These are phyloP conservation scores for Phyllostomus hastatus DNA, from an alignment of 2,113 vertebrate species.

Conservation along the genomic window DNA sequence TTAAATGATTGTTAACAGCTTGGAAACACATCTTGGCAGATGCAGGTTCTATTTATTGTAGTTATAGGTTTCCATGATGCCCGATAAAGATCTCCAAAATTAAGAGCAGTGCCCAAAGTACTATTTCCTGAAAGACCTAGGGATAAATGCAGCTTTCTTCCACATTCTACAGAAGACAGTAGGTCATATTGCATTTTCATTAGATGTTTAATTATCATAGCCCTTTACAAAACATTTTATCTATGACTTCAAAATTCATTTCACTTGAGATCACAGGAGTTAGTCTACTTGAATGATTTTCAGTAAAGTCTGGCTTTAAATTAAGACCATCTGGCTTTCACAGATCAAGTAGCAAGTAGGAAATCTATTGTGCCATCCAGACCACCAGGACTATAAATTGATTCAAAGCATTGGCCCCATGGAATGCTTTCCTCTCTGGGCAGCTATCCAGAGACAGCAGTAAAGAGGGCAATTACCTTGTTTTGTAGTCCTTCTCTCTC, in stretches of 20 bases:
- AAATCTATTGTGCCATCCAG: slow-evolving; percentile 54
- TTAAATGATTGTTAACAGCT: background rate
- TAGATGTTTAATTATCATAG: slow-evolving; percentile 63
- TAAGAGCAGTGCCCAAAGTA: background rate
- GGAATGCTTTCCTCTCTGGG: slow-evolving; percentile 7
- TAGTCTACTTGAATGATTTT: slow-evolving; percentile 61
- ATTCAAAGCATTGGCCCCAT: background rate
- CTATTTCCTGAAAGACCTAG: background rate
- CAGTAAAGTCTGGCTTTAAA: slow-evolving; percentile 52
- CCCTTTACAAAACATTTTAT: slow-evolving; percentile 58
- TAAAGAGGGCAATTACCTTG: slow-evolving; percentile 32
- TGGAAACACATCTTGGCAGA: background rate
- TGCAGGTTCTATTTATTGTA: slow-evolving; percentile 30
- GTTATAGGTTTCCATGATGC: background rate
- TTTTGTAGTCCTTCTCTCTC: slow-evolving; percentile 11
- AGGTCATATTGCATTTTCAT: slow-evolving; percentile 38
- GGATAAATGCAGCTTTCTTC: background rate
- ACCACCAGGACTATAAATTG: slow-evolving; percentile 43
- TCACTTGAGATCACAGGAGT: background rate
- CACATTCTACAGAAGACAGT: background rate
- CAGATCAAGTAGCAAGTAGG: background rate
- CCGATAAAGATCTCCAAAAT: background rate
- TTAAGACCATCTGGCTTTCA: slow-evolving; percentile 48
- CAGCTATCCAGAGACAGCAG: slow-evolving; percentile 33
- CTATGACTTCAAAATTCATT: slow-evolving; percentile 58